Percentiles rank a stretch among this genome's conserved stretches.
These are phyloP conservation scores for Odontothrips loti DNA, from an alignment of 2,888 invertebrate species.

Conservation along the genomic window DNA sequence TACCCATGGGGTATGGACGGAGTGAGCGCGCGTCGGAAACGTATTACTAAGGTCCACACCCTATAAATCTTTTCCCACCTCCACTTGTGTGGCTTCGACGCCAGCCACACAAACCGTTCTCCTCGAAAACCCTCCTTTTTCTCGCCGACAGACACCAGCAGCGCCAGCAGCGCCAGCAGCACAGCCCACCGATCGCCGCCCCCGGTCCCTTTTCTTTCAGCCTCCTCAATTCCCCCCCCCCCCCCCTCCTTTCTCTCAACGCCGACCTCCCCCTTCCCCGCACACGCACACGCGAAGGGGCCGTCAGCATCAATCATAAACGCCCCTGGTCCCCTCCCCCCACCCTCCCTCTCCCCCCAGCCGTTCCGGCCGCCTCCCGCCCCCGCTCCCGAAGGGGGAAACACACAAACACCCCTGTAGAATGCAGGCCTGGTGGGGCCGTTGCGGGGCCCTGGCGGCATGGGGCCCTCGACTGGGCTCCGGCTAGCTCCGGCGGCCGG, in stretches of 20 bases:
- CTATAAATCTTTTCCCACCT: neutral
- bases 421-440: neutral
- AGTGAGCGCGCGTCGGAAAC: slow-evolving; percentile 8
- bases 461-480: too few species aligned
- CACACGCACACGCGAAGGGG: slow-evolving; percentile 15
- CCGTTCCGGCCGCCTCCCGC: neutral
- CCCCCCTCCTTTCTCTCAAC: neutral
- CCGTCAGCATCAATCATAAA: slow-evolving; percentile 26
- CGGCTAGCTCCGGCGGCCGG: neutral
- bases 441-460: neutral
- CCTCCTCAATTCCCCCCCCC: neutral
- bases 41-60: slow-evolving; percentile 16
- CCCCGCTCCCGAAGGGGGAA: neutral
- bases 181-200: neutral
- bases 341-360: neutral
- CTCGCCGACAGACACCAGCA: too few species aligned
- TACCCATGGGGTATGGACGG: too few species aligned
- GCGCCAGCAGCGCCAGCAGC: too few species aligned
- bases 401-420: neutral
- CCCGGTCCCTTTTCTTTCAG: neutral
- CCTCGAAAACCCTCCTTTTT: too few species aligned
- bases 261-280: neutral
- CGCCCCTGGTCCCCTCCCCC: neutral
- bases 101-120: too few species aligned
- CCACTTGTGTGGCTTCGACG: neutral